These are phyloP conservation scores for Notothenia rossii DNA, from an alignment of 2,113 vertebrate species.

Conservation along the genomic window DNA sequence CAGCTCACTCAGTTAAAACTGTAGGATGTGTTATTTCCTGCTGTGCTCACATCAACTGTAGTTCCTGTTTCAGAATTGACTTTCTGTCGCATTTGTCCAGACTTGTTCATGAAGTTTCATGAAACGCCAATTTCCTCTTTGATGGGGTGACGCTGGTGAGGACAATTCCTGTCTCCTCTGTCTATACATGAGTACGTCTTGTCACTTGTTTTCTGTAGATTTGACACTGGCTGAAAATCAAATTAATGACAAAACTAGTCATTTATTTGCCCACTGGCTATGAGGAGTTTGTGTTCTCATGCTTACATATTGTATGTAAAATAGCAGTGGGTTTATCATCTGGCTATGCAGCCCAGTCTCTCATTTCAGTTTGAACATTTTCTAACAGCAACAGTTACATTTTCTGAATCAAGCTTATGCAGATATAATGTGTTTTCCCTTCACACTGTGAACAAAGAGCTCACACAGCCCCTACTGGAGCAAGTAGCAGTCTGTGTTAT, in stretches of 20 bases:
- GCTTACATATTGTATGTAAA: background rate
- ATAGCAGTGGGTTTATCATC: too few relatives aligned
- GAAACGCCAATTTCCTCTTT: slow-evolving; percentile 38
- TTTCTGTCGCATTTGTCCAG: slow-evolving; percentile 49
- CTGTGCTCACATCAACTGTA: slow-evolving; percentile 23
- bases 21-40: slow-evolving; percentile 72
- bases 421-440: background rate
- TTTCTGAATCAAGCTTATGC: background rate
- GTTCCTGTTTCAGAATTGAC: slow-evolving; percentile 71
- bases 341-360: too few relatives aligned
- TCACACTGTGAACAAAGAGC: background rate
- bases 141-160: background rate
- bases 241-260: background rate
- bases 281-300: background rate
- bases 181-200: slow-evolving; percentile 6
- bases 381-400: slow-evolving; percentile 20
- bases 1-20: slow-evolving; percentile 16
- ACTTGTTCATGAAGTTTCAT: slow-evolving; percentile 45
- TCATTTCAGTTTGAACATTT: slow-evolving; percentile 22
- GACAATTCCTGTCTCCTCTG: slow-evolving; percentile 4
- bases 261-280: background rate
- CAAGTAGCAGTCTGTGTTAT: background rate
- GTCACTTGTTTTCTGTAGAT: background rate
- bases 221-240: background rate
- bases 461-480: background rate